These are phyloP conservation scores for Harpalus rubripes DNA, from an alignment of 2,888 invertebrate species.

Conservation along the genomic window DNA sequence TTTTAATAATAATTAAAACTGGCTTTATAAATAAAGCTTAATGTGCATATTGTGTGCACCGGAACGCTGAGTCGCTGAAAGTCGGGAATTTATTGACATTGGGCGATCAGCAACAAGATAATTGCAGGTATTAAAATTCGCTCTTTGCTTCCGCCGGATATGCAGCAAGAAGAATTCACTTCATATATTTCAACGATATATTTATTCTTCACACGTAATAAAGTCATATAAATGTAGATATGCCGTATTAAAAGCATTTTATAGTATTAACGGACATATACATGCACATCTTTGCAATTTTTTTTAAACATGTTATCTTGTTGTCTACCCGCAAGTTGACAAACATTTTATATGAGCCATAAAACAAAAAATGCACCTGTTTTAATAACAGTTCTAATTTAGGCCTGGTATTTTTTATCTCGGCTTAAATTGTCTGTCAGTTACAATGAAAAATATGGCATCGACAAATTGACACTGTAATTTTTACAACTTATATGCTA, in stretches of 20 bases:
- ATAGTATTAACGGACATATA: background rate
- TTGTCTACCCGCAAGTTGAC: too few relatives aligned
- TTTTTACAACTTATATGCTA: too few relatives aligned
- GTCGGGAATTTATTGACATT: constrained; percentile 57
- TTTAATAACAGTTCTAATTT: too few relatives aligned
- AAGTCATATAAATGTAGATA: background rate
- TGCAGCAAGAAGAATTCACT: background rate
- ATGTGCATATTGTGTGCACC: constrained; percentile 65
- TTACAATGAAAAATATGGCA: too few relatives aligned
- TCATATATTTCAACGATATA: background rate
- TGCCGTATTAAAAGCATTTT: background rate
- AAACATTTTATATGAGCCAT: background rate
- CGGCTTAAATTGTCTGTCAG: too few relatives aligned
- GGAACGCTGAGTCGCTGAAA: constrained; percentile 59
- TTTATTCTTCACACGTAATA: background rate
- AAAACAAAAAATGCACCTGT: too few relatives aligned
- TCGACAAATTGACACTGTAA: too few relatives aligned
- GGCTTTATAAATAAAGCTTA: constrained; percentile 61
- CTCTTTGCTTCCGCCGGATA: constrained; percentile 55
- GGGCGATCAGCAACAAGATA: constrained; percentile 9
- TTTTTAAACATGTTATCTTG: background rate
- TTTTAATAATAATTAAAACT: constrained; percentile 65
- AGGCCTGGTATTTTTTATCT: too few relatives aligned
- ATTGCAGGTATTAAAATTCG: constrained; percentile 59
- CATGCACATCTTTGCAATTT: background rate